Conservation (phyloP, 2,113 vertebrate species). For the Brachyistius frenatus region DNA sequence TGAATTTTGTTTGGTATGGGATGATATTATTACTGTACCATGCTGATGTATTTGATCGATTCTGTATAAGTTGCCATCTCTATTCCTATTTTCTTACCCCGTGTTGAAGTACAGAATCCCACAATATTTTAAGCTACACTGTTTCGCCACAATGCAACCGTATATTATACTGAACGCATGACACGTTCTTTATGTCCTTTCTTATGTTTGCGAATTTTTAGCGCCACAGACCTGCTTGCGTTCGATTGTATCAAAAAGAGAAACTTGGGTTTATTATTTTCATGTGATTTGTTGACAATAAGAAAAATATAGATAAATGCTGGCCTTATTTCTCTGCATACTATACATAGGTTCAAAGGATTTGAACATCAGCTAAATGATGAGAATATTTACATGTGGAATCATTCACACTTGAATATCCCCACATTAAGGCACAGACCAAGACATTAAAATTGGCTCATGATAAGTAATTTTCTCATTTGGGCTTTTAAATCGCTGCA, state of each 20-base stretch:
- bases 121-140: not conserved
- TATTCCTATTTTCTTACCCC: not conserved
- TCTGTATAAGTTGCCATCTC: slow-evolving; percentile 10
- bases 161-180: no score
- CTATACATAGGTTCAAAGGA: slow-evolving; percentile 6
- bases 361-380: slow-evolving; percentile 15
- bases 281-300: not conserved
- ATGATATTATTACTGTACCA: slow-evolving; percentile 8
- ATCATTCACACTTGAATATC: not conserved
- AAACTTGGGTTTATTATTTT: no score
- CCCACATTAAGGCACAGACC: slow-evolving; percentile 6
- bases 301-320: not conserved
- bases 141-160: not conserved
- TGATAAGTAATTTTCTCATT: not conserved
- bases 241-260: no score
- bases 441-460: not conserved
- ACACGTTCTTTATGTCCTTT: no score
- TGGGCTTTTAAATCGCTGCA: slow-evolving; percentile 30
- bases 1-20: slow-evolving; percentile 2
- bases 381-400: slow-evolving; percentile 20
- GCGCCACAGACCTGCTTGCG: no score
- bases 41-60: slow-evolving; percentile 25
- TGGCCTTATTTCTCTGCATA: not conserved
- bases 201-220: no score
- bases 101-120: not conserved